Base-by-base conservation (phyloP, 2,888 invertebrate genomes). In the Rhodophaea formosa region DNA sequence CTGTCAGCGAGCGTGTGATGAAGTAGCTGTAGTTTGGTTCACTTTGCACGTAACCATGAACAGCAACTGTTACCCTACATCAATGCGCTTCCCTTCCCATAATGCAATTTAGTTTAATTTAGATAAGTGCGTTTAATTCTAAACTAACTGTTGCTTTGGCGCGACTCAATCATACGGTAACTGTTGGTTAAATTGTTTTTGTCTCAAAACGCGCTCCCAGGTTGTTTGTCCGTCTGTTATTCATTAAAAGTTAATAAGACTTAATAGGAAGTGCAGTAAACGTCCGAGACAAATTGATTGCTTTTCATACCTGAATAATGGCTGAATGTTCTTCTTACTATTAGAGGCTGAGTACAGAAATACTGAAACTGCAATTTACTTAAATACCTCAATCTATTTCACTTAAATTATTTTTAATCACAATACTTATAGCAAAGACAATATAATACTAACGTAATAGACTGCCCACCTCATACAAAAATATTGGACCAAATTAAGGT, bases 21-120 rank as follows among this genome's bases (percentile, higher is more conserved):
- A 74, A 72, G 70, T 82, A 80, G 79, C 85, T 81, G 86, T 86
- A 74, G 71, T 77, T 80, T 75, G 82, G 59, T 79, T 82, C 80
- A 86, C 81, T 81, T 86, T 83, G 78, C 75, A 79, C 77, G 71
- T 74, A 73, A 82, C 82, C 82, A 84, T 85, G 81, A 82, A 79
- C 72, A 63, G 63, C 72, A 71, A 69, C 71, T 70, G 71, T 71
- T 77, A 80, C 59, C 75, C 80, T 68, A 82, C 76, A 74, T 74
- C 60, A 35, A 62, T 61, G 60, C 65, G 59, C 61, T 65, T 68
- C 67, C 68, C 72, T 75, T 75, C 68, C 72, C 69, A 68, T 71
- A 67, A 70, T 58, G 39, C 56, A 56, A 47, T 56, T 54, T 56
- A 43, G 47, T 45, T 42, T 44, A 58, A 59, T 57, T 59, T 54